Base-by-base conservation (phyloP, 35 echinoderm and acorn worm species). In the Acanthaster planci region DNA sequence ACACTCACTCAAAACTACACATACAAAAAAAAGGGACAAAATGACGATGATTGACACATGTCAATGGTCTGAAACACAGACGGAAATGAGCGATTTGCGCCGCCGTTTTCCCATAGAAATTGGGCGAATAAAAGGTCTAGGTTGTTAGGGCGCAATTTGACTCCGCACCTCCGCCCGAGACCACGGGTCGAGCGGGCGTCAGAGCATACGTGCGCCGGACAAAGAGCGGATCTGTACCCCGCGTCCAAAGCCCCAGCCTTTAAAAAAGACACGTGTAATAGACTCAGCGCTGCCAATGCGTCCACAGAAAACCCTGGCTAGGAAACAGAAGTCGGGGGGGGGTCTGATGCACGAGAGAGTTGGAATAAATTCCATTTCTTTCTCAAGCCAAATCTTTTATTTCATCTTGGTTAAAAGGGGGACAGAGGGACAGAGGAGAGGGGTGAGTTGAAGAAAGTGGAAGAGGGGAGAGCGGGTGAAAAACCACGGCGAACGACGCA, bases 41-140 rank as follows among this genome's bases (percentile, higher is more conserved):
- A 26, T 72, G 64, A 72, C 64, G 64, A 72, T 72, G 64, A 72
- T 72, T 72, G 64, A 72, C 64, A 72, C 19, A 72, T 72, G 64
- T 72, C 64, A 72, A 72, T 34, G 8, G 64, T 26, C 19, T 72
- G 64, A 72, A 72, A 72, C 64, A 72, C 64, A 72, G 64, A 35
- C 64, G 64, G 64, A 72, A 72, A 72, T 72, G 64, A 72, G 64
- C 64, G 64, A 72, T 72, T 72, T 72, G 26, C 64, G 64, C 64
- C 19, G 64, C 26, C 64, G 64, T 72, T 72, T 72, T 72, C 30
- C 64, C 64, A 72, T 72, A 72, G 64, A 72, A 72, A 72, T 72
- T 72, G 64, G 64, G 23, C 5, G 64, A 72, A 72, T 72, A 72
- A 72, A 72, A 72, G 64, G 64, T 31, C 23, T 72, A 34, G 64